Evolutionary conservation across 2,113 vertebrate species (phyloP), one percentile per base, ranked within the genome.

Genomic region (Myotis yumanensis): DNA sequence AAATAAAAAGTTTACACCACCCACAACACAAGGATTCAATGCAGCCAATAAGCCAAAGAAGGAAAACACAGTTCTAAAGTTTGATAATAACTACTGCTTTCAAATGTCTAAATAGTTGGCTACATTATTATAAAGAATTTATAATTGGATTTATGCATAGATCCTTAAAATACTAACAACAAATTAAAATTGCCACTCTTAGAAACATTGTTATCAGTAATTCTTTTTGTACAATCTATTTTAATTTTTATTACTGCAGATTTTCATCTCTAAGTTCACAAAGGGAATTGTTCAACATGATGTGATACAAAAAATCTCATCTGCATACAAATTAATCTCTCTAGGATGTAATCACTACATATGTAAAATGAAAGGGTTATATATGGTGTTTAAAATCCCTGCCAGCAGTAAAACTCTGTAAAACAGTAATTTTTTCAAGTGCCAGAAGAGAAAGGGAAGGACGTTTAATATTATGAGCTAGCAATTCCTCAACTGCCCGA

Each of bases 21-120:
- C 84, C 84, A 76, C 68, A 75, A 68, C 37, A 89, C 94, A 92
- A 76, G 87, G 68, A 75, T 64, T 82, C 79, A 79, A 10, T 8
- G 52, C 2, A 66, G 75, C 83, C 89, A 96, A 69, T 90, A 83
- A 90, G 83, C 69, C 88, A 90, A 93, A 94, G 62, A 76, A 91
- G 52, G 79, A 92, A 88, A 90, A 64, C 11, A 1, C 25, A 68
- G 71, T 54, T 87, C 52, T 62, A 23, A 83, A 91, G 80, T 80
- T 57, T 83, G 22, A 75, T 88, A 94, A 71, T 73, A 96, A 72
- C 1, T 52, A 62, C 16, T 75, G 35, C 43, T 18, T 90, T 95
- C 51, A 82, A 91, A 92, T 92, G 84, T 93, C 59, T 90, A 32
- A 52, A n/a, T 62, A 84, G 28, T 91, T 62, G 52, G 4, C 14